Conservation (phyloP, 2,113 vertebrate species). For the Dromaius novaehollandiae region DNA sequence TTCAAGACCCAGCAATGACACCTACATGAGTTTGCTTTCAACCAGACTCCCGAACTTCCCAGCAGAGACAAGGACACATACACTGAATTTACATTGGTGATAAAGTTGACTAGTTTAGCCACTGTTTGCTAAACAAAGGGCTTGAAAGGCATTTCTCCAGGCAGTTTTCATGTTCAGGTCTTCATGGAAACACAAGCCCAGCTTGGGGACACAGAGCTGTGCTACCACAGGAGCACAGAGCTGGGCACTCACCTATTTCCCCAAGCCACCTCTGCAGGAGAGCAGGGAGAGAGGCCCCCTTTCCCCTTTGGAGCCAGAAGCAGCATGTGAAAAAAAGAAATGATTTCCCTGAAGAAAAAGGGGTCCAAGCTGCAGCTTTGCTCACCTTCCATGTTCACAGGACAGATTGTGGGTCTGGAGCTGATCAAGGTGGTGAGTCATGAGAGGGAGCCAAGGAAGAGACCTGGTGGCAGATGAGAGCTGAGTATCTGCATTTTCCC, state of each 20-base stretch:
- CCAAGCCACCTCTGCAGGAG: not conserved
- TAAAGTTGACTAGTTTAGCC: not conserved
- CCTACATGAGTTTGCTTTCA: not conserved
- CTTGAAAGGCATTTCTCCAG: not conserved
- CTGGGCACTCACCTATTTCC: not conserved
- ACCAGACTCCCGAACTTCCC: not conserved
- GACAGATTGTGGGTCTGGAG: not conserved
- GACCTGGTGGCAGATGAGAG: not conserved
- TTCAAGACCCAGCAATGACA: not conserved
- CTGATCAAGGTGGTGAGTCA: not conserved
- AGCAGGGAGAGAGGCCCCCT: too few species aligned
- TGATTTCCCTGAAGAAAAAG: not conserved
- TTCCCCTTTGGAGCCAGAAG: too few species aligned
- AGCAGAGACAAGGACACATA: not conserved
- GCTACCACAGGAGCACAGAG: too few species aligned
- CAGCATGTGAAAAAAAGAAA: not conserved
- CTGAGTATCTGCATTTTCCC: not conserved
- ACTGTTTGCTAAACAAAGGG: not conserved
- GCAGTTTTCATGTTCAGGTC: not conserved
- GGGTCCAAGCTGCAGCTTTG: not conserved
- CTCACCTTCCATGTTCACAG: not conserved
- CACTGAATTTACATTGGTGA: not conserved
- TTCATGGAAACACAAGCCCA: not conserved
- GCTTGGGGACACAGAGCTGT: not conserved
- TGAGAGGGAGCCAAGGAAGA: not conserved